Conservation (phyloP, 2,113 vertebrate genomes). For the Paedocypris sp. region DNA sequence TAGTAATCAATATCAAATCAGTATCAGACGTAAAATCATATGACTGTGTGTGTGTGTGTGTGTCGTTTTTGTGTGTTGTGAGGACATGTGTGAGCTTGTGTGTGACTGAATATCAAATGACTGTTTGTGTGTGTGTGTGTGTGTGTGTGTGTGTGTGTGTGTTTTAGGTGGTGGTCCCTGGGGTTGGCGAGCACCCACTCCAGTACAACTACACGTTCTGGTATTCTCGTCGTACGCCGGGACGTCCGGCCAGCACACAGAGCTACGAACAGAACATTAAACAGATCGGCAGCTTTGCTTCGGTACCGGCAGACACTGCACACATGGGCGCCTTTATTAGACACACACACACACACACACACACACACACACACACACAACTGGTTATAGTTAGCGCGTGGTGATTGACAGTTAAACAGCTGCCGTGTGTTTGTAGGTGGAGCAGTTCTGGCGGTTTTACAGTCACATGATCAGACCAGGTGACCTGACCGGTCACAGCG, state of each 20-base stretch:
- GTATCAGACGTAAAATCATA: too few species aligned
- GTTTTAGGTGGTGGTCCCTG: slow-evolving; percentile 57
- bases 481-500: slow-evolving; percentile 69
- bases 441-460: slow-evolving; percentile 76
- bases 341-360: not conserved
- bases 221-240: slow-evolving; percentile 71
- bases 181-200: slow-evolving; percentile 67
- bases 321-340: too few species aligned
- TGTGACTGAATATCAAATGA: too few species aligned
- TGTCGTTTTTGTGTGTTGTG: too few species aligned
- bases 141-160: too few species aligned
- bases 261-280: slow-evolving; percentile 76
- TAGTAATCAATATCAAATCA: too few species aligned
- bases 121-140: not conserved
- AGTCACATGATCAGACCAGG: slow-evolving; percentile 75
- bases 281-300: slow-evolving; percentile 70
- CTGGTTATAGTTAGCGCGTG: not conserved
- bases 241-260: slow-evolving; percentile 68
- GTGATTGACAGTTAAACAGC: not conserved
- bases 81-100: too few species aligned
- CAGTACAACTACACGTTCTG: slow-evolving; percentile 74
- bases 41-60: too few species aligned
- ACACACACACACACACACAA: not conserved
- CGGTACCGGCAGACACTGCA: too few species aligned
- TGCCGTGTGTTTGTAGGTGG: slow-evolving; percentile 51